Conservation (phyloP, 2,113 vertebrate species). For the Mesitornis unicolor region DNA sequence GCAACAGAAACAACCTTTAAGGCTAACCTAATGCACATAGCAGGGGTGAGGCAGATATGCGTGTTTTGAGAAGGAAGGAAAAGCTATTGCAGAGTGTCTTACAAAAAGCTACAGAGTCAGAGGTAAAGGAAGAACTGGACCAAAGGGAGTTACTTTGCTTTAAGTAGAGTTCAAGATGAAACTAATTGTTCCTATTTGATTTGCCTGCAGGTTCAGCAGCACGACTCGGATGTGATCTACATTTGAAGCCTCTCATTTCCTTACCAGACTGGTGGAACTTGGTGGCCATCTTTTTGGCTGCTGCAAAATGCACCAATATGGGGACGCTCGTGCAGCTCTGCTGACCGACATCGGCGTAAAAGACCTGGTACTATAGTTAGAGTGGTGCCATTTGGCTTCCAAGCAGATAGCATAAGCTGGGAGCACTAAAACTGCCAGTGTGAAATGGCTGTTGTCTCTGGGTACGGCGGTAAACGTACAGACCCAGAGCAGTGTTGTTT, state of each 20-base stretch:
- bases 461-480: not conserved
- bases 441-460: not conserved
- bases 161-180: not conserved
- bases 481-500: not conserved
- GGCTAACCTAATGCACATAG: not conserved
- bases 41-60: not conserved
- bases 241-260: conserved; percentile 27
- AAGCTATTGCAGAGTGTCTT: not conserved
- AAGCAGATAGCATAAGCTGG: not conserved
- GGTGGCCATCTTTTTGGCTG: not conserved
- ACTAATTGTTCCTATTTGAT: not conserved
- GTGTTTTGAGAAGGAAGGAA: not conserved
- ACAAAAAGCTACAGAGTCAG: not conserved
- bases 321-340: not conserved
- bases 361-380: not conserved
- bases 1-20: not conserved
- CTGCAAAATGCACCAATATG: not conserved
- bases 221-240: conserved; percentile 68
- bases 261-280: not conserved
- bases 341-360: not conserved
- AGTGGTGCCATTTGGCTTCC: not conserved
- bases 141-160: not conserved
- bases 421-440: not conserved
- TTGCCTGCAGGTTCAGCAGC: conserved; percentile 62
- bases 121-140: not conserved